Percentiles rank a stretch among this genome's conserved stretches.
Evolutionary conservation across 1,140 invertebrate genomes (phyloP).

Genomic region (Drosophila gunungcola): DNA sequence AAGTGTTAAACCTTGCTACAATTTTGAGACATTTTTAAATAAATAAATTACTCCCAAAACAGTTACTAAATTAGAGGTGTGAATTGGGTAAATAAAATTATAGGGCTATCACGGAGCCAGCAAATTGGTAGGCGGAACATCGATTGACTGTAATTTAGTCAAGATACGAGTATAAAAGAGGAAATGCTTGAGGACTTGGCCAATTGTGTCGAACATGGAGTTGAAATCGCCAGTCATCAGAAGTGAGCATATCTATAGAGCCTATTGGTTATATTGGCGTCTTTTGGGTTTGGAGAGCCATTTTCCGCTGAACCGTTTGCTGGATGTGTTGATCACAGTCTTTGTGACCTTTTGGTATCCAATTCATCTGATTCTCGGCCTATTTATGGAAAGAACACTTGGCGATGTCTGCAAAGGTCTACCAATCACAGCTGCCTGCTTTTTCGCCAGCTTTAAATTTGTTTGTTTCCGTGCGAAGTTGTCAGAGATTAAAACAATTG

Average conservation of each 20-base stretch:
- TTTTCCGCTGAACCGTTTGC: background rate
- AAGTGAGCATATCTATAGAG: slow-evolving; percentile 28
- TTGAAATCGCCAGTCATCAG: slow-evolving; percentile 11
- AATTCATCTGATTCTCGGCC: slow-evolving; percentile 44
- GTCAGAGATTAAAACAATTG: slow-evolving; percentile 37
- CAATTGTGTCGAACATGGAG: slow-evolving; percentile 20
- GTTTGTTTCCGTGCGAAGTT: slow-evolving; percentile 42
- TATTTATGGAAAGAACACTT: slow-evolving; percentile 28
- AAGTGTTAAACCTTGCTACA: background rate
- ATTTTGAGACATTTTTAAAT: background rate
- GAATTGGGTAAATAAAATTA: slow-evolving; percentile 32
- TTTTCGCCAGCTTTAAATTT: slow-evolving; percentile 54
- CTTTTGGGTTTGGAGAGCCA: slow-evolving; percentile 29
- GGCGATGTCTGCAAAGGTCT: slow-evolving; percentile 44
- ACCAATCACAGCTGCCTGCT: slow-evolving; percentile 48
- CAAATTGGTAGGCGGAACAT: slow-evolving; percentile 21
- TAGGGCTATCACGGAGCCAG: background rate
- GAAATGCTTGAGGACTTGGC: background rate
- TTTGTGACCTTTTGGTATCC: slow-evolving; percentile 57
- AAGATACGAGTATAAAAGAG: slow-evolving; percentile 7
- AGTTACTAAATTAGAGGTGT: slow-evolving; percentile 14
- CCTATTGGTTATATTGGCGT: slow-evolving; percentile 48
- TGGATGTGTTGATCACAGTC: slow-evolving; percentile 38
- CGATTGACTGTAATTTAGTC: background rate
- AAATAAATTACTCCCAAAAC: background rate